These are phyloP conservation scores for Drosophila glabriapex DNA, from an alignment of 2,888 invertebrate species.

Conservation along the genomic window DNA sequence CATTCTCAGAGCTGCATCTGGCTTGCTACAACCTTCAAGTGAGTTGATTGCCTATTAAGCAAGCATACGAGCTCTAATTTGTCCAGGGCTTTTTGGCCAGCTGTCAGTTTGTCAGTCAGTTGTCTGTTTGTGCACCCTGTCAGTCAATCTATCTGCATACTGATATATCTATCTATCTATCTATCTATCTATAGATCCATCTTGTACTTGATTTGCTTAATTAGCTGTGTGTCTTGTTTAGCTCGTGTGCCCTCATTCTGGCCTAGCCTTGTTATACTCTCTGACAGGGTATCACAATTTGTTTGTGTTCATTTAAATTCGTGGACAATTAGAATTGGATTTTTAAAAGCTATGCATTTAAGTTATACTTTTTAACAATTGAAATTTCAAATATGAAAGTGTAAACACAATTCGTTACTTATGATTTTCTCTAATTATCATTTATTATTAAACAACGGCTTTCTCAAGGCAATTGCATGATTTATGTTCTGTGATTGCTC, in stretches of 20 bases:
- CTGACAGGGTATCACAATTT: conserved; percentile 4
- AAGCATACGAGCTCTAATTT: conserved; percentile 49
- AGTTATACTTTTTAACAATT: not conserved
- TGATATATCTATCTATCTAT: conserved; percentile 31
- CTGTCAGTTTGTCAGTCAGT: conserved; percentile 60
- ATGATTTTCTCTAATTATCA: not conserved
- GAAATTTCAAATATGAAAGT: not conserved
- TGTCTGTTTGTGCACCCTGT: conserved; percentile 58
- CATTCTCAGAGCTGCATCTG: conserved; percentile 18
- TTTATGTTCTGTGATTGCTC: conserved; percentile 55
- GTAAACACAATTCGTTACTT: not conserved
- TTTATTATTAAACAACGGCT: not conserved
- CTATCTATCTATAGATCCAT: conserved; percentile 61
- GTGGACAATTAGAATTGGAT: not conserved
- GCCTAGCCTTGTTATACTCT: conserved; percentile 25
- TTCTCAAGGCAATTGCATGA: conserved; percentile 55
- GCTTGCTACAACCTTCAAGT: conserved; percentile 49
- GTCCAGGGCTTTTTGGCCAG: conserved; percentile 62
- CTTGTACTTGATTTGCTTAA: conserved; percentile 77
- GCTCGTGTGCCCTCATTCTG: conserved; percentile 46
- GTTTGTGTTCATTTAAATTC: conserved; percentile 10
- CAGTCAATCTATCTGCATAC: conserved; percentile 54
- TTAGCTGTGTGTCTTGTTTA: conserved; percentile 52
- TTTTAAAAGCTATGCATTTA: not conserved
- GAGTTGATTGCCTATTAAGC: conserved; percentile 54